Evolutionary conservation across 2,797 vertebrate genomes (phyloP).

Genomic region (Schizopygopsis pylzovi): DNA sequence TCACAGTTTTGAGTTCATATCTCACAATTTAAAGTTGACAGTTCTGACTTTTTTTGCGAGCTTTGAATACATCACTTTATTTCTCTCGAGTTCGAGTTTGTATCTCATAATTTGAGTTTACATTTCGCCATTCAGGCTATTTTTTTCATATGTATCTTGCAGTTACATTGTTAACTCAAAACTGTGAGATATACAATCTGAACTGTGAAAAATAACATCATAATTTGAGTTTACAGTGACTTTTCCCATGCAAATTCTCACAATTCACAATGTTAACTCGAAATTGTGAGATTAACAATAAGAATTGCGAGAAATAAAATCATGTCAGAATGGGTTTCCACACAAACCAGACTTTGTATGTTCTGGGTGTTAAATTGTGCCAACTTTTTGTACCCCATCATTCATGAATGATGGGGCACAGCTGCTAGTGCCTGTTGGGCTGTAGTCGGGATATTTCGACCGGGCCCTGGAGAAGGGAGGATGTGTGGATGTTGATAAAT

Average conservation of each 20-base stretch:
- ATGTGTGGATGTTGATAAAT: slow-evolving; percentile 49
- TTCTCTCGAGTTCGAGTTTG: neutral
- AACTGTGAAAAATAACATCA: neutral
- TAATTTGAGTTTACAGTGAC: neutral
- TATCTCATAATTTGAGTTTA: neutral
- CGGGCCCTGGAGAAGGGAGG: slow-evolving; percentile 21
- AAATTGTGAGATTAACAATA: neutral
- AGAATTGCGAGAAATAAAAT: neutral
- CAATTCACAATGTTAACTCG: neutral
- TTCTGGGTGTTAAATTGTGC: slow-evolving; percentile 17
- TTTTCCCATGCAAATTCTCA: too few relatives aligned
- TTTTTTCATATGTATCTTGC: neutral
- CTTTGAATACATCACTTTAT: neutral
- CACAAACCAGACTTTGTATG: slow-evolving; percentile 7
- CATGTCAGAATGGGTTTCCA: neutral
- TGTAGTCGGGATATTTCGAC: slow-evolving; percentile 24
- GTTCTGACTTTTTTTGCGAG: neutral
- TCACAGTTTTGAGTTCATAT: neutral
- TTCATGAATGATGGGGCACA: slow-evolving; percentile 46
- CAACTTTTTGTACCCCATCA: slow-evolving; percentile 45
- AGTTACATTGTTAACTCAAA: neutral
- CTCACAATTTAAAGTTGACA: neutral
- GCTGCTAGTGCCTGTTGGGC: slow-evolving; percentile 42
- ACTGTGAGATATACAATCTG: neutral
- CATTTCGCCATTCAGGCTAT: neutral